Conservation (phyloP, 2,888 invertebrate species). For the Agonum fuliginosum region DNA sequence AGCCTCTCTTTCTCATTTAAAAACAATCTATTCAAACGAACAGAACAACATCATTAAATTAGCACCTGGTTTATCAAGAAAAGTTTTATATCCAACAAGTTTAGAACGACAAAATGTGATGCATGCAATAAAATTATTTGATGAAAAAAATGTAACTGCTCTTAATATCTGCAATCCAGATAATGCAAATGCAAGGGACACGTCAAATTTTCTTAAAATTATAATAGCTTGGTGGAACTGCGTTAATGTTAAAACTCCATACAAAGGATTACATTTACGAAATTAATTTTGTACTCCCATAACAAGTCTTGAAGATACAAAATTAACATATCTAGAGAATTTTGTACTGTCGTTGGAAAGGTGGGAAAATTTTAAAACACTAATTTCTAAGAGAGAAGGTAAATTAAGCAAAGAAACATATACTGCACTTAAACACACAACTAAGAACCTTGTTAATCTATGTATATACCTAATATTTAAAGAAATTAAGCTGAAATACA, state of each 20-base stretch:
- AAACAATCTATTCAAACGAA: too few relatives aligned
- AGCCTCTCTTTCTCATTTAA: too few relatives aligned
- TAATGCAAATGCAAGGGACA: not conserved
- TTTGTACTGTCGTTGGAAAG: not conserved
- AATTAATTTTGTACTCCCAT: not conserved
- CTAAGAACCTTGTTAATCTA: not conserved
- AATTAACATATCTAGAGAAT: not conserved
- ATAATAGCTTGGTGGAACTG: not conserved
- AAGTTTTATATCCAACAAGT: too few relatives aligned
- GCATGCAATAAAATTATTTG: not conserved
- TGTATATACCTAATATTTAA: not conserved
- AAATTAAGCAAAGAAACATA: not conserved
- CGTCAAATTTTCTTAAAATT: not conserved
- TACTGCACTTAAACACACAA: not conserved
- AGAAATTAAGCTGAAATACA: slow-evolving; percentile 4
- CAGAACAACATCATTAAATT: too few relatives aligned
- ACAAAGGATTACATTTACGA: slow-evolving; percentile 3
- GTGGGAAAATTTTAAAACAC: not conserved
- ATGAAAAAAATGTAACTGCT: not conserved
- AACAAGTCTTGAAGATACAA: not conserved
- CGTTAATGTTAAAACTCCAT: not conserved
- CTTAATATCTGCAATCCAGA: slow-evolving; percentile 1
- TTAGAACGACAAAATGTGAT: not conserved
- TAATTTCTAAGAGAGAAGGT: not conserved
- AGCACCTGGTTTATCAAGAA: too few relatives aligned